phyloP scores from a whole-genome alignment of 2,888 invertebrate species.

The Gibbula magus region DNA sequence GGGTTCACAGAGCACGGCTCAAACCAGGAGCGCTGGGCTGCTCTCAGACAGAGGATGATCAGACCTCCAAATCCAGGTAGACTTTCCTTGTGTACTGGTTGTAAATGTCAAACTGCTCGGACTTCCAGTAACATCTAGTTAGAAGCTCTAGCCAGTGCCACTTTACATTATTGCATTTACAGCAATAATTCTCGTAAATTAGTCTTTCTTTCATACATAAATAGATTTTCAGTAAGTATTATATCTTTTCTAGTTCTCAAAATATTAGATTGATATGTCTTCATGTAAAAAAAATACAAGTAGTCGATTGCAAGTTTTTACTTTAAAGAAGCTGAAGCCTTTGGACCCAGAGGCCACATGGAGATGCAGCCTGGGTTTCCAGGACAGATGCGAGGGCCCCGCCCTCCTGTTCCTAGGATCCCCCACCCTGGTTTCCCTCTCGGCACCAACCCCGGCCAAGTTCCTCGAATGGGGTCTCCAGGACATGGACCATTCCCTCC shows the following conservation, averaged over 20 bases:
- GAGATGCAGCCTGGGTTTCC: constrained; percentile 34
- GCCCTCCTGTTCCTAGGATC: constrained; percentile 38
- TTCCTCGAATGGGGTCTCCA: background rate
- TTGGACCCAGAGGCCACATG: constrained; percentile 30
- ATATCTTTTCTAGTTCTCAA: too few relatives aligned
- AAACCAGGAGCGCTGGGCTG: constrained; percentile 73
- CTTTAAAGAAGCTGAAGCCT: constrained; percentile 24
- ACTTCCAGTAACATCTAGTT: too few relatives aligned
- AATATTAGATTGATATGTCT: too few relatives aligned
- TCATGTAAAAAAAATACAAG: too few relatives aligned
- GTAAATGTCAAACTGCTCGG: too few relatives aligned
- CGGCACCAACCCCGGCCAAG: constrained; percentile 25
- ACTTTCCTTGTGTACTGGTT: background rate
- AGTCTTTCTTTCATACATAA: too few relatives aligned
- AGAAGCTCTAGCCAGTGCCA: too few relatives aligned
- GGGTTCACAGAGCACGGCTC: constrained; percentile 25
- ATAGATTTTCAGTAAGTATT: too few relatives aligned
- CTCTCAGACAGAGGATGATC: constrained; percentile 69
- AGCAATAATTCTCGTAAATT: too few relatives aligned
- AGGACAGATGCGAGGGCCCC: constrained; percentile 27
- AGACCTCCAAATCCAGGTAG: constrained; percentile 60
- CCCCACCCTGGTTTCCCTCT: constrained; percentile 34
- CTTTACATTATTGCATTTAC: too few relatives aligned
- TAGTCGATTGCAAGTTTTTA: too few relatives aligned
- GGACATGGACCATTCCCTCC: background rate